Percentiles rank a stretch among this genome's conserved stretches.
Evolutionary conservation across 2,797 vertebrate genomes (phyloP).

Genomic region (Nyctibius grandis): DNA sequence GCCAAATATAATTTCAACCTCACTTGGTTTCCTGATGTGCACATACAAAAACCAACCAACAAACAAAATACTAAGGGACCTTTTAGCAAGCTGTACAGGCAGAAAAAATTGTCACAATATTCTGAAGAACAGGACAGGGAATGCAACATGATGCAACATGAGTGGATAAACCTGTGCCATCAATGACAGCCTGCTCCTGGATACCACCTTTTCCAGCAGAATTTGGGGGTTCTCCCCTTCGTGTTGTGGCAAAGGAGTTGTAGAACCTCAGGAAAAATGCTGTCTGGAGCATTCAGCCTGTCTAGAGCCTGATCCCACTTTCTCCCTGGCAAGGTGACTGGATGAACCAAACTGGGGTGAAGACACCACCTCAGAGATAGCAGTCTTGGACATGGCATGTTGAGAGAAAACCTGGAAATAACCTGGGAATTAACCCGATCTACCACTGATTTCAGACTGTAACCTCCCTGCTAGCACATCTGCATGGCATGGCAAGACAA

Average conservation of each 20-base stretch:
- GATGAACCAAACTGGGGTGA: background rate
- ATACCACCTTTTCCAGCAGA: background rate
- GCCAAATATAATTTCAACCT: background rate
- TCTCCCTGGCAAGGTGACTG: background rate
- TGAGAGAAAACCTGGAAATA: background rate
- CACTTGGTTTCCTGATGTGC: background rate
- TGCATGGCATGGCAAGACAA: background rate
- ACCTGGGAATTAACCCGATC: background rate
- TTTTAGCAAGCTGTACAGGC: background rate
- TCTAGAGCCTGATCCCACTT: background rate
- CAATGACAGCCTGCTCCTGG: background rate
- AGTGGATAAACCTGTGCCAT: background rate
- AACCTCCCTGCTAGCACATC: background rate
- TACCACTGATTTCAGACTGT: background rate
- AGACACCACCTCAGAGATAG: background rate
- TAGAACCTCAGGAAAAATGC: background rate
- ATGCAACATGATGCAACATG: background rate
- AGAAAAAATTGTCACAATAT: background rate
- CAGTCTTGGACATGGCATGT: rapidly evolving
- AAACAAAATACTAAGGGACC: background rate
- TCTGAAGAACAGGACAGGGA: background rate
- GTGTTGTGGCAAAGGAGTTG: background rate
- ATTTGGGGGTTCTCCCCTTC: background rate
- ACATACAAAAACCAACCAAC: background rate
- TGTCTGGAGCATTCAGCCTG: background rate